Evolutionary conservation across 2,888 invertebrate genomes (phyloP), one percentile per base, ranked within the genome.

Genomic region (Embidobia sp.): DNA sequence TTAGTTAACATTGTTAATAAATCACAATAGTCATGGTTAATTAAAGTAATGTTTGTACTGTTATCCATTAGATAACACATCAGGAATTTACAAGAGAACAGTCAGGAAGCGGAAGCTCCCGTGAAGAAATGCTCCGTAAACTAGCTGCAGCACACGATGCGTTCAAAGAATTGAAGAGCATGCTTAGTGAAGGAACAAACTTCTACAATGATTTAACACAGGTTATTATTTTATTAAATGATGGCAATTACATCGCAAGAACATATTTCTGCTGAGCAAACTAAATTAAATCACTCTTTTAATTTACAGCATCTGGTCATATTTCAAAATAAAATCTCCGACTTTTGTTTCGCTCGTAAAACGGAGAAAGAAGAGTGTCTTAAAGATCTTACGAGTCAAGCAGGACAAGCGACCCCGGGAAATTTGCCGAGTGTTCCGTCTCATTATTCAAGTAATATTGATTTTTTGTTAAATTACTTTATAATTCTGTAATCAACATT

Each of bases 311-410:
- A 99, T 84, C 91, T 99, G 87, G 94, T 99, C 11, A 94, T 95
- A 64, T 97, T 98, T 91, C 99, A 99, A 92, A 98, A 96, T 90
- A 99, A 99, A 91, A 96, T 99, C 75, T 94, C 95, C 4, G 99
- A 99, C 91, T 99, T 96, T 90, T 98, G 98, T 90, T 99, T 99
- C 91, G 99, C 99, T 31, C 95, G 99, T 26, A 97, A 97, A 91
- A 99, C 99, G 0, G 99, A 99, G 90, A 99, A 99, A 90, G 99
- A 99, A 84, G 99, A 99, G 90, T 91, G 99, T 81, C 91, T 99
- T 90, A 96, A 97, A 90, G 98, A 98, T 91, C 92, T 99, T 70
- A 97, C 98, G 74, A 94, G 95, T 82, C 94, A 94, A 86, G 93
- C 95, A 35, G 94, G 95, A 79, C 92, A 95, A 59, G 90, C 92